phyloP scores from a whole-genome alignment of 1,140 invertebrate genomes.

The Charaxes varanes region DNA sequence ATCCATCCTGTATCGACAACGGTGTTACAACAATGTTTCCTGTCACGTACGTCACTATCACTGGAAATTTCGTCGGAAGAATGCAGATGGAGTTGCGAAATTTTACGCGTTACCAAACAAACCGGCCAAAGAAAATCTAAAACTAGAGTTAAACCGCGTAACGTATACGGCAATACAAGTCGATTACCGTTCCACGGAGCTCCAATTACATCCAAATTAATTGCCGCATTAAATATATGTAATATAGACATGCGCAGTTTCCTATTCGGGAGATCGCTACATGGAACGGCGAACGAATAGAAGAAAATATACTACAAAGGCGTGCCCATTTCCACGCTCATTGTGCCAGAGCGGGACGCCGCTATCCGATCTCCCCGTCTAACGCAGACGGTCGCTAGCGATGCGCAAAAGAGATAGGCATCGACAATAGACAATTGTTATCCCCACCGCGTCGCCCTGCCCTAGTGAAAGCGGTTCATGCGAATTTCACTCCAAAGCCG shows the following conservation, averaged over 20 bases:
- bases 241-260: conserved; percentile 55
- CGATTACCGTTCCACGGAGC: conserved; percentile 16
- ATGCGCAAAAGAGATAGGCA: conserved; percentile 68
- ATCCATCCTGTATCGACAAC: conserved; percentile 3
- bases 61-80: conserved; percentile 21
- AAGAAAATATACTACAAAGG: conserved; percentile 63
- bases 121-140: conserved; percentile 18
- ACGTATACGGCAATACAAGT: conserved; percentile 14
- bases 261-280: too few species aligned
- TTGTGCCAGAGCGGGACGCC: conserved; percentile 44
- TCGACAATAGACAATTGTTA: conserved; percentile 71
- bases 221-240: conserved; percentile 14
- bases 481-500: conserved; percentile 27
- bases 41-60: conserved; percentile 10
- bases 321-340: conserved; percentile 63
- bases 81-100: conserved; percentile 33
- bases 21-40: conserved; percentile 6
- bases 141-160: too few species aligned
- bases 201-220: conserved; percentile 13
- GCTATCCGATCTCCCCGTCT: conserved; percentile 31
- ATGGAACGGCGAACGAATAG: conserved; percentile 38
- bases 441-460: conserved; percentile 52
- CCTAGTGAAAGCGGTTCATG: conserved; percentile 36
- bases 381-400: conserved; percentile 37
- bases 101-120: conserved; percentile 24